These are phyloP conservation scores for Nycticorax nycticorax DNA, from an alignment of 2,113 vertebrate genomes.

Conservation along the genomic window DNA sequence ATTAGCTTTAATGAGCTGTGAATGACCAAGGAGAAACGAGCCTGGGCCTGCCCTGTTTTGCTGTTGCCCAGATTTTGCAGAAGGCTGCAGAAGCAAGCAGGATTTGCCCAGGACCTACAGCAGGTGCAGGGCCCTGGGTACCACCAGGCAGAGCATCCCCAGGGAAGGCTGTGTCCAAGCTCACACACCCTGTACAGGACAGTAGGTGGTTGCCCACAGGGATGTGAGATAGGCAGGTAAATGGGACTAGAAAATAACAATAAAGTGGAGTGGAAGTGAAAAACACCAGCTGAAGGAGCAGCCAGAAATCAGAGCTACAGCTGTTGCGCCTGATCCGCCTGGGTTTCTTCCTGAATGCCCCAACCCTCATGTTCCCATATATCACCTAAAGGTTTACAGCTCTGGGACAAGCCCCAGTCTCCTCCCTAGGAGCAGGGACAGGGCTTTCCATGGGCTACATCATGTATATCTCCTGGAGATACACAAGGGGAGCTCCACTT, in stretches of 20 bases:
- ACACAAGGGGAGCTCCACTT: rapidly evolving
- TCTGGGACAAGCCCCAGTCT: background rate
- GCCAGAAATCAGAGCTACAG: background rate
- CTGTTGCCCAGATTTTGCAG: background rate
- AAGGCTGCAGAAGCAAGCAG: background rate
- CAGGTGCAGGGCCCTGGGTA: background rate
- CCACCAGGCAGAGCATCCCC: background rate
- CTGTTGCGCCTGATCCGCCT: background rate
- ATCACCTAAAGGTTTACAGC: background rate
- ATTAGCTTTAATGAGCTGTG: constrained; percentile 56
- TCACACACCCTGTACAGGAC: background rate
- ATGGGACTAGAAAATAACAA: background rate
- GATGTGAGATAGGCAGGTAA: background rate
- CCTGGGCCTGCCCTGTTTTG: background rate
- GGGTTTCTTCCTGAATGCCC: background rate
- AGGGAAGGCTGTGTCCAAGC: background rate
- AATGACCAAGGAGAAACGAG: constrained; percentile 26
- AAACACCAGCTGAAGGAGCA: background rate
- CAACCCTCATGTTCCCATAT: background rate
- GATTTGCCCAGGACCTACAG: rapidly evolving
- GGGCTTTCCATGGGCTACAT: background rate
- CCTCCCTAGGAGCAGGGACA: background rate
- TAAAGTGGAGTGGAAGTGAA: background rate
- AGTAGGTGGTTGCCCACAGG: rapidly evolving
- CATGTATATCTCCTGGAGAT: background rate